Conservation (phyloP, 2,797 vertebrate species). For the Heterohyrax brucei region DNA sequence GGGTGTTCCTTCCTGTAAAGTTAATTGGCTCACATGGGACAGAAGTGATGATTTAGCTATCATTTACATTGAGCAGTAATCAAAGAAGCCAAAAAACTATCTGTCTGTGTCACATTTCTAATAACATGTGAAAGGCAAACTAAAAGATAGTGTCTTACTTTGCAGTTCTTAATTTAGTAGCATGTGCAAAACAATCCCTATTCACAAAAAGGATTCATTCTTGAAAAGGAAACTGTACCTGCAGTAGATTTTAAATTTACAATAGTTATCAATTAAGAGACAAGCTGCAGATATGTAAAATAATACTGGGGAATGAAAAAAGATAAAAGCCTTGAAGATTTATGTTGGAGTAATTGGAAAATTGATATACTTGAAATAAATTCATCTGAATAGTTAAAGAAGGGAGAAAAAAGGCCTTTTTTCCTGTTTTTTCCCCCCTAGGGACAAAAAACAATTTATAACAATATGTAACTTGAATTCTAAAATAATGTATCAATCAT, state of each 20-base stretch:
- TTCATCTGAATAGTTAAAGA: neutral
- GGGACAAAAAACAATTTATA: neutral
- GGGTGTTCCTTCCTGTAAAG: neutral
- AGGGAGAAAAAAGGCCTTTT: neutral
- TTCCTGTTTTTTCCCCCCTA: neutral
- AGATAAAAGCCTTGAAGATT: neutral
- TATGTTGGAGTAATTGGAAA: neutral
- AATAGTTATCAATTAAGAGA: neutral
- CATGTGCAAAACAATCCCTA: neutral
- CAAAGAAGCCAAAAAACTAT: neutral
- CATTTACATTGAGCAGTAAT: neutral
- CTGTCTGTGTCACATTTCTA: neutral
- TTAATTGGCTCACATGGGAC: neutral
- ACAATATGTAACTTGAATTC: neutral
- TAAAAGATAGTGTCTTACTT: neutral
- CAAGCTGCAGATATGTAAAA: neutral
- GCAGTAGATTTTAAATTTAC: neutral
- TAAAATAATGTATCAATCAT: neutral
- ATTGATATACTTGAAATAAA: neutral
- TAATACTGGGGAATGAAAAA: neutral
- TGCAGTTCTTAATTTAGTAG: slow-evolving; percentile 15
- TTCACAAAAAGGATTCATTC: neutral
- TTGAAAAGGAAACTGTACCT: neutral
- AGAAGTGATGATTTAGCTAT: neutral
- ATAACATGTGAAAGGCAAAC: neutral